Evolutionary conservation across 2,888 invertebrate species (phyloP).

Genomic region (Cephus runcator): DNA sequence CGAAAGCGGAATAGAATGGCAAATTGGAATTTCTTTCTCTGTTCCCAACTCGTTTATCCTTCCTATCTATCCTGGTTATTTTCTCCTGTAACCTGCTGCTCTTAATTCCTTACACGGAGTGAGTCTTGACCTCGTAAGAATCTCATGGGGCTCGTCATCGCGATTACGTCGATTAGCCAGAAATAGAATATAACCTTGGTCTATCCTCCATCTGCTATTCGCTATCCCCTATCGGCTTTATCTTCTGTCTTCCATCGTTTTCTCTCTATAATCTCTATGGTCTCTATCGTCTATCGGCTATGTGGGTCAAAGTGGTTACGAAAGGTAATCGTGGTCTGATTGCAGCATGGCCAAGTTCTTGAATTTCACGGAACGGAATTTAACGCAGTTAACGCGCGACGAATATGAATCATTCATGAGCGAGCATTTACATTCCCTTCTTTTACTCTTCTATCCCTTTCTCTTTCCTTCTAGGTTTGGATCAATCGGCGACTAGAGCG

Average conservation of each 20-base stretch:
- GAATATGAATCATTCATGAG: conserved; percentile 2
- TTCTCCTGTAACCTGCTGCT: background rate
- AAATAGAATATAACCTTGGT: background rate
- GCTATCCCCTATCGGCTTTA: background rate
- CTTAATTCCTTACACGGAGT: background rate
- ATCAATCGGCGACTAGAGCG: background rate
- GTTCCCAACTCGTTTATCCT: background rate
- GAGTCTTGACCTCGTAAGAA: background rate
- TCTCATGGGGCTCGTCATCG: background rate
- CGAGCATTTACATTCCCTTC: background rate
- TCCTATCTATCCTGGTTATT: background rate
- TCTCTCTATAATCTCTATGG: conserved; percentile 2
- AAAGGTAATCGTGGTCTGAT: conserved; percentile 1
- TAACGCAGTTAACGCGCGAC: conserved; percentile 2
- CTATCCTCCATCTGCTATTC: background rate
- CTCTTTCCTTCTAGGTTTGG: background rate
- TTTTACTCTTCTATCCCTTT: background rate
- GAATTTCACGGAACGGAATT: background rate
- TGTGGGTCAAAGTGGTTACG: conserved; percentile 10
- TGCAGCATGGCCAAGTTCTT: background rate
- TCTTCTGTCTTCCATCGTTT: background rate
- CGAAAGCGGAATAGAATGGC: background rate
- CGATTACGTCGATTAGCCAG: background rate
- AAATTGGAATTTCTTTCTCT: background rate
- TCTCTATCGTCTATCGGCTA: conserved; percentile 1